These are phyloP conservation scores for Oscheius sp. DNA, from an alignment of 2,888 invertebrate species.

Conservation along the genomic window DNA sequence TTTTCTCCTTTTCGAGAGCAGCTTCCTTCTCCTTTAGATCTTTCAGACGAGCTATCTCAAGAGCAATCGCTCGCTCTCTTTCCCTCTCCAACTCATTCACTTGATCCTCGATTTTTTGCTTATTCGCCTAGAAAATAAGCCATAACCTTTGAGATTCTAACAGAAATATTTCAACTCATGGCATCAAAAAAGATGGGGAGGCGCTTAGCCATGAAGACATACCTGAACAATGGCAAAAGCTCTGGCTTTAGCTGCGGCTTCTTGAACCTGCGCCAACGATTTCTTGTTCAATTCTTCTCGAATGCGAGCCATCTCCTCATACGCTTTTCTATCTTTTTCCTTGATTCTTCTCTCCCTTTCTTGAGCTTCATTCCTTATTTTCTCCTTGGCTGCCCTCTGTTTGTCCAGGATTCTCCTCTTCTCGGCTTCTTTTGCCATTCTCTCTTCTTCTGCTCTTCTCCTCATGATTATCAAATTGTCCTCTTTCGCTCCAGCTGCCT, in stretches of 20 bases:
- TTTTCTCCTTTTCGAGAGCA: background rate
- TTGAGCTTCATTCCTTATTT: background rate
- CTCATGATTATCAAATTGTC: constrained; percentile 24
- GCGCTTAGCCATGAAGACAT: background rate
- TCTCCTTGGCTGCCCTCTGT: constrained; percentile 1
- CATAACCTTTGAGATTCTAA: too few relatives aligned
- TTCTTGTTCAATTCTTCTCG: constrained; percentile 3
- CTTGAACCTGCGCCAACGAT: background rate
- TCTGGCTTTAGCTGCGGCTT: background rate
- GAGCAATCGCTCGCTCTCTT: background rate
- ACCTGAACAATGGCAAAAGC: constrained; percentile 2
- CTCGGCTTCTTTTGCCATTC: constrained; percentile 11
- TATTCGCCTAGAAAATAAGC: background rate
- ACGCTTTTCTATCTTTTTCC: background rate
- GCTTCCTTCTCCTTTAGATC: background rate
- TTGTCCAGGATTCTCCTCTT: constrained; percentile 2
- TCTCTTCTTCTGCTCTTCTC: constrained; percentile 22
- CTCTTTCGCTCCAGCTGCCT: constrained; percentile 5
- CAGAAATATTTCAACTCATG: too few relatives aligned
- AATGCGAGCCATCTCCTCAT: background rate
- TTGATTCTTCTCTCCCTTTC: constrained; percentile 6
- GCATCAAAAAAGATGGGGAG: background rate
- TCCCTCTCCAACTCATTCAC: constrained; percentile 4
- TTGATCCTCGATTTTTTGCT: background rate
- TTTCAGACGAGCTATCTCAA: background rate